Conservation (phyloP, 2,888 invertebrate species). For the Cheilosia vulpina region DNA sequence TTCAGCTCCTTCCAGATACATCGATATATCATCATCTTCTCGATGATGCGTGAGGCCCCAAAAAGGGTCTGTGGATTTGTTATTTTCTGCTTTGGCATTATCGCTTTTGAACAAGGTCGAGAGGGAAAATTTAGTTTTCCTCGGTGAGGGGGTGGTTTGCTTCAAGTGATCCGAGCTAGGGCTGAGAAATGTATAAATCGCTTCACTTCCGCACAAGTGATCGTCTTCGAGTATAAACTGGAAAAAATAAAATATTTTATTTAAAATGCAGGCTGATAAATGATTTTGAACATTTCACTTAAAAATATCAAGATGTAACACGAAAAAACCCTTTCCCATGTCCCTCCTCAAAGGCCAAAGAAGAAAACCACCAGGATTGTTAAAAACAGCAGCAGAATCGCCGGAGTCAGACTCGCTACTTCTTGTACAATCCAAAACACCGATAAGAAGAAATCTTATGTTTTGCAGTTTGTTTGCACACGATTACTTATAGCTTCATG, state of each 20-base stretch:
- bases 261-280: not conserved
- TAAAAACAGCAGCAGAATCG: no score
- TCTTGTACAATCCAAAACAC: no score
- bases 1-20: conserved; percentile 89
- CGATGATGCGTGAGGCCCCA: conserved; percentile 85
- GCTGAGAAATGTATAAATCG: conserved; percentile 95
- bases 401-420: no score
- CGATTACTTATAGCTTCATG: no score
- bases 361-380: no score
- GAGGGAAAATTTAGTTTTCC: conserved; percentile 94
- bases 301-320: no score
- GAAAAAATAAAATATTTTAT: conserved; percentile 19
- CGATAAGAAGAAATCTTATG: no score
- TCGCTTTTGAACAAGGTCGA: conserved; percentile 94
- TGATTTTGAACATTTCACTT: not conserved
- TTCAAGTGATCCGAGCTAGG: conserved; percentile 95
- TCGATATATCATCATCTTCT: conserved; percentile 92
- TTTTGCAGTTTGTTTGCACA: no score
- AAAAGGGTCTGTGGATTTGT: conserved; percentile 83
- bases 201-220: conserved; percentile 93
- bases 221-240: conserved; percentile 95
- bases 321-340: no score
- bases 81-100: conserved; percentile 84
- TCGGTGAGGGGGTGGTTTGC: conserved; percentile 90
- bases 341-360: no score